These are phyloP conservation scores for Ephialtes manifestator DNA, from an alignment of 2,888 invertebrate species.

Conservation along the genomic window DNA sequence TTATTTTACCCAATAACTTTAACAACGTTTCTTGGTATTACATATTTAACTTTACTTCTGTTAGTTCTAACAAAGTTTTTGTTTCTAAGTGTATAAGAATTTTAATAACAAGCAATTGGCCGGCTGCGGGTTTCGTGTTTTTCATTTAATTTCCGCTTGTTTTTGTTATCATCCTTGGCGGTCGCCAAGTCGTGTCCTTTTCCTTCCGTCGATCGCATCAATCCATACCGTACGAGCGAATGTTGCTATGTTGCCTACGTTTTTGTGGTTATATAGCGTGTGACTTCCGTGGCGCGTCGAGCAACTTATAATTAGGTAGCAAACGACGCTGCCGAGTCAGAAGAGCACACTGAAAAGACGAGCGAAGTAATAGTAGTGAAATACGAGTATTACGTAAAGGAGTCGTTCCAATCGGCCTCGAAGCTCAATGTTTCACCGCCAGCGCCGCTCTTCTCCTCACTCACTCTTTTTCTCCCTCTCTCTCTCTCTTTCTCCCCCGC, in stretches of 20 bases:
- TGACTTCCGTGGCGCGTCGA: conserved; percentile 28
- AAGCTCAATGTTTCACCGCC: conserved; percentile 19
- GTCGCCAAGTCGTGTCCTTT: neutral
- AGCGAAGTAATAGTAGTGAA: neutral
- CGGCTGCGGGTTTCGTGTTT: neutral
- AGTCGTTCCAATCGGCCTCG: conserved; percentile 45
- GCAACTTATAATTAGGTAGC: conserved; percentile 67
- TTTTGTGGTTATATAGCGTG: neutral
- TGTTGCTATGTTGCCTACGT: neutral
- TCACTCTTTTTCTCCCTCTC: neutral
- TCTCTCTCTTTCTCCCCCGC: conserved; percentile 1
- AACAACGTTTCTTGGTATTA: too few species aligned
- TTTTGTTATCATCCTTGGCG: neutral
- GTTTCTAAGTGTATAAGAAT: too few species aligned
- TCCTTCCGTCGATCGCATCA: neutral
- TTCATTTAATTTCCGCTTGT: neutral
- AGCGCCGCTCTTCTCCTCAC: neutral
- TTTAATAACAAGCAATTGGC: too few species aligned
- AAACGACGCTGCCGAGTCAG: conserved; percentile 27
- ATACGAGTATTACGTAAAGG: conserved; percentile 61
- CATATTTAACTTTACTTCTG: too few species aligned
- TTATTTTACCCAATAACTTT: too few species aligned
- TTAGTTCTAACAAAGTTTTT: too few species aligned
- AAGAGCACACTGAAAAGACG: neutral
- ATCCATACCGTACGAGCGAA: neutral